phyloP scores from a whole-genome alignment of 2,113 vertebrate genomes.

The Pongo abelii region DNA sequence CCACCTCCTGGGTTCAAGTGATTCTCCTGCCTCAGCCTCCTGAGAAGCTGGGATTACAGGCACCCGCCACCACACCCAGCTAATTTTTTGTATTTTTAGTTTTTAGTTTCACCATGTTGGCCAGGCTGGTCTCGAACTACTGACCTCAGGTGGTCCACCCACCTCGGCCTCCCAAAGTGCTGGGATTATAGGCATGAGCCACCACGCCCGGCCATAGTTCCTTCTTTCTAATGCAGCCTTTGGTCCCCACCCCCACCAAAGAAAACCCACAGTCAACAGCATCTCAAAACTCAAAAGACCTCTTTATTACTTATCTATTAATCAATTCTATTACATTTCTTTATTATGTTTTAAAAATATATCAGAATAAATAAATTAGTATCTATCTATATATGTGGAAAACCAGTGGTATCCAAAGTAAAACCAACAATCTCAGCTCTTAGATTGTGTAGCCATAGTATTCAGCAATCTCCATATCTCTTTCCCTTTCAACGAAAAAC shows the following conservation, averaged over 20 bases:
- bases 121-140: too few species aligned
- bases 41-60: too few species aligned
- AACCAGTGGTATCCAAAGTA: background rate
- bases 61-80: too few species aligned
- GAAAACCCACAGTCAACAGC: background rate
- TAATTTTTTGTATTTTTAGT: too few species aligned
- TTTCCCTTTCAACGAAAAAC: constrained; percentile 40
- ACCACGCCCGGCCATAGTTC: fast-evolving
- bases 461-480: background rate
- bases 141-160: too few species aligned
- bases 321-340: background rate
- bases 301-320: constrained; percentile 23
- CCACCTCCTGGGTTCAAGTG: fast-evolving
- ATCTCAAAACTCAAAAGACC: background rate
- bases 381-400: background rate
- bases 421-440: background rate
- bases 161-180: too few species aligned
- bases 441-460: constrained; percentile 20
- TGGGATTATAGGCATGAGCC: too few species aligned
- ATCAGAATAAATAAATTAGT: background rate
- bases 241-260: background rate
- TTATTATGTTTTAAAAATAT: background rate
- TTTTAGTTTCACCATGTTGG: too few species aligned
- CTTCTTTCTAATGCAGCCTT: background rate
- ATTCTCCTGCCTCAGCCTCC: too few species aligned